phyloP scores from a whole-genome alignment of 2,888 invertebrate genomes.

The Deilephila porcellus region DNA sequence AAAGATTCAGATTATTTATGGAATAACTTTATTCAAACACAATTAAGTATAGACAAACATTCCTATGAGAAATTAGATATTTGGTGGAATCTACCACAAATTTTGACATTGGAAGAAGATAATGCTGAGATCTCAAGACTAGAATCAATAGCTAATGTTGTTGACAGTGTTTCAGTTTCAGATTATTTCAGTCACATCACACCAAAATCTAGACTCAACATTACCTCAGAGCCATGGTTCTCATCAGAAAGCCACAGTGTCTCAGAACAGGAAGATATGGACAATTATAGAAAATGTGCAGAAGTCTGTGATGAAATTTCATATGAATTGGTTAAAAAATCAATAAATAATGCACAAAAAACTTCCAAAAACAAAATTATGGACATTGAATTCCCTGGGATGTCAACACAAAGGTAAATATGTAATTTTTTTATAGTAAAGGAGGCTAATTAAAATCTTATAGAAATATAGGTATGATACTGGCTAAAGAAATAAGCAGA shows the following conservation, averaged over 20 bases:
- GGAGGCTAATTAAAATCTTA: too few relatives aligned
- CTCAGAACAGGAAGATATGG: slow-evolving; percentile 64
- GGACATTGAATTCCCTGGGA: slow-evolving; percentile 57
- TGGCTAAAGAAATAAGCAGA: too few relatives aligned
- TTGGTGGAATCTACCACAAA: slow-evolving; percentile 72
- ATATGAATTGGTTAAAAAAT: slow-evolving; percentile 52
- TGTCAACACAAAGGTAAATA: slow-evolving; percentile 65
- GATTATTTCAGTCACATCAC: slow-evolving; percentile 54
- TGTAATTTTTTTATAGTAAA: not conserved
- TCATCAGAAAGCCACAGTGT: slow-evolving; percentile 64
- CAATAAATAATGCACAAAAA: slow-evolving; percentile 53
- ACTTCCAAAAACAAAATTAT: slow-evolving; percentile 47
- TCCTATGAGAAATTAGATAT: slow-evolving; percentile 55
- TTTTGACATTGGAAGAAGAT: slow-evolving; percentile 40
- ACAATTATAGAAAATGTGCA: slow-evolving; percentile 55
- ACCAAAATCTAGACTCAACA: slow-evolving; percentile 44
- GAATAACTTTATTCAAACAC: slow-evolving; percentile 50
- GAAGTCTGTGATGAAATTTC: slow-evolving; percentile 61
- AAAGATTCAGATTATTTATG: slow-evolving; percentile 44
- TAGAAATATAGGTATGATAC: too few relatives aligned
- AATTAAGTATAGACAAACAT: slow-evolving; percentile 45
- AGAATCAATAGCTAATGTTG: slow-evolving; percentile 56
- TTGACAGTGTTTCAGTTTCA: slow-evolving; percentile 74
- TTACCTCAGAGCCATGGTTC: slow-evolving; percentile 66
- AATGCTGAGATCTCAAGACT: slow-evolving; percentile 44